Evolutionary conservation across 2,888 invertebrate genomes (phyloP), one percentile per base, ranked within the genome.

Genomic region (Terebella lapidaria): DNA sequence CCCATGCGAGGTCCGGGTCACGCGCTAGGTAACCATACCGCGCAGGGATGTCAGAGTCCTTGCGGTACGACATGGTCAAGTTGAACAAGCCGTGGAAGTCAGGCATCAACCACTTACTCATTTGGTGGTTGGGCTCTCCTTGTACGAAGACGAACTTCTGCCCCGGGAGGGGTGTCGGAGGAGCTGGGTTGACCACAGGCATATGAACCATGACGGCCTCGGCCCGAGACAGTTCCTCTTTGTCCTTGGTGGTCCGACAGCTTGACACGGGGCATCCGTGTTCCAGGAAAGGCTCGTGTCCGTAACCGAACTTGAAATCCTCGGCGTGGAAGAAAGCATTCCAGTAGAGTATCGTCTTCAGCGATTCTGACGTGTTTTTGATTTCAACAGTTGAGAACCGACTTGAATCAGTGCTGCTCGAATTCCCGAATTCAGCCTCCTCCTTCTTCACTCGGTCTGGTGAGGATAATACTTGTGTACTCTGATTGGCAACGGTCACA

Each of bases 161-260:
- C 25, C 53, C 25, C n/a, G 45, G 20, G 15, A 4, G 18, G 28
- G 56, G 20, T 3, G 18, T 29, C 18, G 49, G 24, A 5, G 49
- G 49, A 5, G 22, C 5, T 15, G 10, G 5, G n/a, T 10, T 45
- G 2, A 60, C 22, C 29, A 62, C 55, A 4, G 63, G 54, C 56
- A 64, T 57, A 52, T 67, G 67, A 46, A 63, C 58, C 25, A 67
- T 24, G 15, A 66, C 28, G n/a, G 60, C 59, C 24, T 66, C 62
- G 2, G 64, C 62, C 30, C 56, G 42, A 24, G 46, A 27, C 1
- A 56, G 18, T 10, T 35, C 28, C 22, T 52, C 15, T 46, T 30
- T 42, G 46, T 67, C 62, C 10, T 30, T 56, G 10, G 60, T 59
- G 18, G 58, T 30, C 22, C 54, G 53, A 53, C 64, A 66, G 42